Evolutionary conservation across 1,140 invertebrate genomes (phyloP).

Genomic region (Bilobella aurantiaca): DNA sequence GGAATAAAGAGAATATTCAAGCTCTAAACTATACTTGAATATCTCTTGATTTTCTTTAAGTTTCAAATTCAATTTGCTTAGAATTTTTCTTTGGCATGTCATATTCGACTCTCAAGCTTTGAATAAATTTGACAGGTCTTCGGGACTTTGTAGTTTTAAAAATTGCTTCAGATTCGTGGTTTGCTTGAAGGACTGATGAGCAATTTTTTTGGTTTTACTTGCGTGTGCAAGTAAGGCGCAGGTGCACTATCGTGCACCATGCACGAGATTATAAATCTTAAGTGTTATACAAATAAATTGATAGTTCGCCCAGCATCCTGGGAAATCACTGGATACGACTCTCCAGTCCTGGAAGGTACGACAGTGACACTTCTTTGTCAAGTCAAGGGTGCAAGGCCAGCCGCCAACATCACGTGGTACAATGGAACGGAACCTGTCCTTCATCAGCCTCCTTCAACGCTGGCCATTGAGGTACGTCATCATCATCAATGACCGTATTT

Average conservation of each 20-base stretch:
- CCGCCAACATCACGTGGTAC: constrained; percentile 72
- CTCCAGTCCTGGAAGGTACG: constrained; percentile 63
- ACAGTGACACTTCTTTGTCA: constrained; percentile 64
- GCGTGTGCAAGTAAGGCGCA: neutral
- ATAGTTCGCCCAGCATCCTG: constrained; percentile 66
- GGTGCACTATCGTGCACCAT: neutral
- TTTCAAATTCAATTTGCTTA: too few species aligned
- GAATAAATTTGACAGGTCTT: too few species aligned
- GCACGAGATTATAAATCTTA: too few species aligned
- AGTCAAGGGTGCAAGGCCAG: constrained; percentile 63
- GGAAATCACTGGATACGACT: constrained; percentile 57
- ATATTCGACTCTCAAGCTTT: too few species aligned
- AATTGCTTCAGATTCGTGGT: too few species aligned
- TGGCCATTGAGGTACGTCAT: constrained; percentile 33
- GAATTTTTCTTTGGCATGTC: too few species aligned
- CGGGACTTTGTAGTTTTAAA: too few species aligned
- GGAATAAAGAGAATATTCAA: too few species aligned
- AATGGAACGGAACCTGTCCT: constrained; percentile 51
- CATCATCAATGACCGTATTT: neutral
- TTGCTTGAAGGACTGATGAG: neutral
- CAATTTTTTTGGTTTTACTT: neutral
- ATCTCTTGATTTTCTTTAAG: too few species aligned
- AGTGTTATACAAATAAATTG: too few species aligned
- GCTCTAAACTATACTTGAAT: too few species aligned
- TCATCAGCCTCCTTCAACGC: constrained; percentile 30